Conservation (phyloP, 1,140 invertebrate genomes). For the Campoletis sonorensis region DNA sequence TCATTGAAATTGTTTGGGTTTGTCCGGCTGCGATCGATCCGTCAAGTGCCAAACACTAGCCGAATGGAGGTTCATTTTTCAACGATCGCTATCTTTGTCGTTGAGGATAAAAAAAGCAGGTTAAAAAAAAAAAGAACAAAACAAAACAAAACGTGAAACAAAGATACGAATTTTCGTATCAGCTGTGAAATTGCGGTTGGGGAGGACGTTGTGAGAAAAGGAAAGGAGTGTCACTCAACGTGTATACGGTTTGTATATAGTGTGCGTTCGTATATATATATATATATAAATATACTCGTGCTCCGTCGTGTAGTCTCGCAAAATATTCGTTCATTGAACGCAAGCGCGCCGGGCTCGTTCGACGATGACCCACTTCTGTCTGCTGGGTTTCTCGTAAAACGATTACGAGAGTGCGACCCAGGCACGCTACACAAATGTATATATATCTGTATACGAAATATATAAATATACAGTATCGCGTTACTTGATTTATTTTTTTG, state of each 20-base stretch:
- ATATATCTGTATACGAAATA: too few relatives aligned
- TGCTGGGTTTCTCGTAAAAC: conserved; percentile 57
- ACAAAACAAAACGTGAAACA: background rate
- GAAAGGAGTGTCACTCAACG: background rate
- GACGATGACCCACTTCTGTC: conserved; percentile 57
- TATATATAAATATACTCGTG: background rate
- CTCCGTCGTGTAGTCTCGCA: background rate
- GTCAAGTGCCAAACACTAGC: too few relatives aligned
- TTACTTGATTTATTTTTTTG: too few relatives aligned
- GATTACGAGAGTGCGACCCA: conserved; percentile 59
- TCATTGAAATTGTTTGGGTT: too few relatives aligned
- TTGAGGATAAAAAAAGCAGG: background rate
- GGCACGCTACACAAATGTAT: background rate
- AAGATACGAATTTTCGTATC: background rate
- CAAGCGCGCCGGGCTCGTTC: conserved; percentile 47
- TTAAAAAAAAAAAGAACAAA: background rate
- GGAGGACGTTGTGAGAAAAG: background rate
- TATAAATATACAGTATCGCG: too few relatives aligned
- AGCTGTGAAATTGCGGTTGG: background rate
- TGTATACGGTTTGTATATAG: background rate
- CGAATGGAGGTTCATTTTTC: too few relatives aligned
- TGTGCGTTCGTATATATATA: background rate
- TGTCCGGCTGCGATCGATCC: too few relatives aligned
- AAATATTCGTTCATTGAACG: conserved; percentile 35
- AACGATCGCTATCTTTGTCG: too few relatives aligned